These are phyloP conservation scores for Geodia barretti DNA, from an alignment of 37 sponge, comb jelly and placozoan genomes.

Conservation along the genomic window DNA sequence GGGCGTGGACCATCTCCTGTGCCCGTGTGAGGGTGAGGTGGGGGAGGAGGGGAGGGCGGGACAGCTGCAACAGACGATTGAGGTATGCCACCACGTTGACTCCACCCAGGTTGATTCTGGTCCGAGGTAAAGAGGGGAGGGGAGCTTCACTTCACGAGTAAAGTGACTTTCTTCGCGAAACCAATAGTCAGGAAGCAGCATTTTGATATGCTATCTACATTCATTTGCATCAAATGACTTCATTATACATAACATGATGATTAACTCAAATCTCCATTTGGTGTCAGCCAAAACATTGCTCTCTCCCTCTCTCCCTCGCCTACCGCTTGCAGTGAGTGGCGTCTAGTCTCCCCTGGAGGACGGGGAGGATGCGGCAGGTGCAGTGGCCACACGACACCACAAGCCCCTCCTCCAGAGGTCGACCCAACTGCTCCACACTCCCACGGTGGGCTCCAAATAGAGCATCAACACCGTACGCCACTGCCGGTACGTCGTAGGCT, in stretches of 20 bases:
- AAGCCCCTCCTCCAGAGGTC: slow-evolving; percentile 48
- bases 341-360: slow-evolving; percentile 74
- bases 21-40: slow-evolving; percentile 67
- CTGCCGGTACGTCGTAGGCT: slow-evolving; percentile 74
- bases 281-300: too few species aligned
- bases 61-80: slow-evolving; percentile 85
- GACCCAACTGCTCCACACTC: not conserved
- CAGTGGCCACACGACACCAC: slow-evolving; percentile 81
- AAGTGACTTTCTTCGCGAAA: too few species aligned
- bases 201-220: too few species aligned
- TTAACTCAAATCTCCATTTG: too few species aligned
- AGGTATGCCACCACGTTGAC: slow-evolving; percentile 66
- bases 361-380: slow-evolving; percentile 85
- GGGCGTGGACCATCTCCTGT: slow-evolving; percentile 74
- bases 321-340: slow-evolving; percentile 74
- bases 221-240: too few species aligned
- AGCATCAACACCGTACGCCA: slow-evolving; percentile 89
- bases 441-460: slow-evolving; percentile 79
- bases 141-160: too few species aligned
- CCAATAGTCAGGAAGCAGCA: too few species aligned
- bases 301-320: not conserved
- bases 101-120: slow-evolving; percentile 88
- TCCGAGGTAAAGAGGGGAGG: not conserved
- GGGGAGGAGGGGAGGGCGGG: slow-evolving; percentile 58
- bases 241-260: too few species aligned